These are phyloP conservation scores for Acheta domesticus DNA, from an alignment of 2,888 invertebrate species.

Conservation along the genomic window DNA sequence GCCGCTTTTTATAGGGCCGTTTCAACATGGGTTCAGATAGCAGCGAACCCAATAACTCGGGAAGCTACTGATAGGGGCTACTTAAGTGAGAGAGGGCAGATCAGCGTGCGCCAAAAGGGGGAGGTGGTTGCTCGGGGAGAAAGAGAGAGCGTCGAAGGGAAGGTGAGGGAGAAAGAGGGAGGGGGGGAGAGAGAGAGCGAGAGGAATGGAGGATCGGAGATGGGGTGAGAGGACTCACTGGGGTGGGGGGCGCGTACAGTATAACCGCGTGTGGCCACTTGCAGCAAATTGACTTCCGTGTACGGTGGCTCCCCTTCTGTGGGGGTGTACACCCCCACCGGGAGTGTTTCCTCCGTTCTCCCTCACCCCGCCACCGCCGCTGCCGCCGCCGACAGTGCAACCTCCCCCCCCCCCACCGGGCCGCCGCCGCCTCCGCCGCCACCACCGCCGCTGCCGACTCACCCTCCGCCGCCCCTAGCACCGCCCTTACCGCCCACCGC, in stretches of 20 bases:
- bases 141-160: conserved; percentile 1
- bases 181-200: background rate
- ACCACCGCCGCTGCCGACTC: background rate
- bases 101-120: background rate
- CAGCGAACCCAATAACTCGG: conserved; percentile 18
- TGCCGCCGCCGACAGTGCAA: background rate
- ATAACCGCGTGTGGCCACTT: conserved; percentile 35
- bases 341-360: conserved; percentile 22
- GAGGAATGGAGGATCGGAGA: background rate
- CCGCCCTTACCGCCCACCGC: conserved; percentile 22
- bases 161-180: background rate
- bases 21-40: conserved; percentile 33
- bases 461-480: background rate
- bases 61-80: conserved; percentile 18
- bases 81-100: background rate
- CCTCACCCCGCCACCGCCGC: conserved; percentile 23
- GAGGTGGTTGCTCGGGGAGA: background rate
- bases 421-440: background rate
- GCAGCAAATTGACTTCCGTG: conserved; percentile 38
- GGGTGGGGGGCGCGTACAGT: background rate
- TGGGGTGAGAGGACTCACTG: background rate
- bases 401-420: background rate
- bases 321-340: background rate
- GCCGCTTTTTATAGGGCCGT: conserved; percentile 30
- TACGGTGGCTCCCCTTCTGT: background rate